Evolutionary conservation across 23 tunicate genomes (phyloP).

Genomic region (Botrylloides violaceus): DNA sequence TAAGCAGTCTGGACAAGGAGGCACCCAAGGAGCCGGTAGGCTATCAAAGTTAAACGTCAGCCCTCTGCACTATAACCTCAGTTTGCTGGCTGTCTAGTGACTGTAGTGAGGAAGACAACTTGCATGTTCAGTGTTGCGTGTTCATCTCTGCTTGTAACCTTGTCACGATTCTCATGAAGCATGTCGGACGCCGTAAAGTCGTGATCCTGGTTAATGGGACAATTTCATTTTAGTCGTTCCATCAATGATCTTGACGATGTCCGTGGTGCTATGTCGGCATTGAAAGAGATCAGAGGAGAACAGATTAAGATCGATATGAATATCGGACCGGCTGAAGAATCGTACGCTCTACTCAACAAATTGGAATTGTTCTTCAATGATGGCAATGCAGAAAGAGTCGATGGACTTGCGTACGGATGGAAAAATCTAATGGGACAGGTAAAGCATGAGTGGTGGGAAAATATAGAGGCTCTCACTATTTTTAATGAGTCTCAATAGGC

Average conservation of each 20-base stretch:
- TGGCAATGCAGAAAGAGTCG: constrained; percentile 91
- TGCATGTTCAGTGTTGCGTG: too few species aligned
- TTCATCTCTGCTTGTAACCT: too few species aligned
- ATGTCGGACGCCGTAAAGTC: not conserved
- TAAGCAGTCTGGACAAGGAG: too few species aligned
- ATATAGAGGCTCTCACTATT: not conserved
- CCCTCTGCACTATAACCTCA: too few species aligned
- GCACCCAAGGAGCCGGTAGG: too few species aligned
- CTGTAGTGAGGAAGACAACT: too few species aligned
- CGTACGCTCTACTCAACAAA: constrained; percentile 78
- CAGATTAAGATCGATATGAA: constrained; percentile 90
- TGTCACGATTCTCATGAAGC: too few species aligned
- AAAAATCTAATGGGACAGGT: constrained; percentile 70
- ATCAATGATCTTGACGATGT: constrained; percentile 96
- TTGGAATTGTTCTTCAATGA: constrained; percentile 78
- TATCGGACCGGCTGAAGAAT: constrained; percentile 86
- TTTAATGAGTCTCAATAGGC: not conserved
- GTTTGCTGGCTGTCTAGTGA: too few species aligned
- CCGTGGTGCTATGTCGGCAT: constrained; percentile 88
- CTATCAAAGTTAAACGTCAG: too few species aligned
- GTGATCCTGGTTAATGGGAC: not conserved
- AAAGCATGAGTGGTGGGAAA: not conserved
- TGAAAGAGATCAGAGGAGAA: constrained; percentile 67
- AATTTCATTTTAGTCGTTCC: constrained; percentile 42
- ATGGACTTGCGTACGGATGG: constrained; percentile 93